These are phyloP conservation scores for Rhombomys opimus DNA, from an alignment of 2,113 vertebrate genomes.

Conservation along the genomic window DNA sequence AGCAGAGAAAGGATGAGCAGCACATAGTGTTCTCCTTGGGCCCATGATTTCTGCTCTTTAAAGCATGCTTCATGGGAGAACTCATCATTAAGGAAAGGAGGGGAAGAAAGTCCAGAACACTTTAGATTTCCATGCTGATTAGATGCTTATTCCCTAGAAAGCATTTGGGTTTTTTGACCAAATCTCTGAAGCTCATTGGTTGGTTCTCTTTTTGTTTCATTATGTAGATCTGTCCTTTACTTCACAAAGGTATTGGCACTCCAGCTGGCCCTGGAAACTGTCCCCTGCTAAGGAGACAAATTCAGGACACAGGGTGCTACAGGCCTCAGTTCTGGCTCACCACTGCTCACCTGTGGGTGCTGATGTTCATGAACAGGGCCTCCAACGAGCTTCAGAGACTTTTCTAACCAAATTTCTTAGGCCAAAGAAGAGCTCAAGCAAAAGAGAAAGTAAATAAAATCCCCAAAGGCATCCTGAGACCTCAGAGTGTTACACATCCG, in stretches of 20 bases:
- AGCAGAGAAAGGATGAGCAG: background rate
- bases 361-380: background rate
- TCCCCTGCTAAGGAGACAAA: background rate
- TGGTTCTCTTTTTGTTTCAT: conserved; percentile 45
- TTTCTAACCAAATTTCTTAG: background rate
- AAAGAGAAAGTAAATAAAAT: conserved; percentile 62
- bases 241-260: conserved; percentile 54
- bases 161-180: conserved; percentile 51
- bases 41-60: conserved; percentile 71
- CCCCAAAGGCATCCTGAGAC: background rate
- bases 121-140: conserved; percentile 71
- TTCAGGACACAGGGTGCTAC: background rate
- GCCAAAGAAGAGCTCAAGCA: conserved; percentile 24
- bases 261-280: background rate
- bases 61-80: conserved; percentile 75
- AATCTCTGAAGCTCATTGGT: conserved; percentile 54
- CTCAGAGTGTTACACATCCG: conserved; percentile 1
- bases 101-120: conserved; percentile 64
- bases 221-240: conserved; percentile 72
- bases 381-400: background rate
- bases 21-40: background rate
- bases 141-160: conserved; percentile 58
- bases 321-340: background rate
- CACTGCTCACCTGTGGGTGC: background rate
- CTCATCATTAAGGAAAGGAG: conserved; percentile 73